These are phyloP conservation scores for Pogoniulus pusillus DNA, from an alignment of 2,797 vertebrate species.

Conservation along the genomic window DNA sequence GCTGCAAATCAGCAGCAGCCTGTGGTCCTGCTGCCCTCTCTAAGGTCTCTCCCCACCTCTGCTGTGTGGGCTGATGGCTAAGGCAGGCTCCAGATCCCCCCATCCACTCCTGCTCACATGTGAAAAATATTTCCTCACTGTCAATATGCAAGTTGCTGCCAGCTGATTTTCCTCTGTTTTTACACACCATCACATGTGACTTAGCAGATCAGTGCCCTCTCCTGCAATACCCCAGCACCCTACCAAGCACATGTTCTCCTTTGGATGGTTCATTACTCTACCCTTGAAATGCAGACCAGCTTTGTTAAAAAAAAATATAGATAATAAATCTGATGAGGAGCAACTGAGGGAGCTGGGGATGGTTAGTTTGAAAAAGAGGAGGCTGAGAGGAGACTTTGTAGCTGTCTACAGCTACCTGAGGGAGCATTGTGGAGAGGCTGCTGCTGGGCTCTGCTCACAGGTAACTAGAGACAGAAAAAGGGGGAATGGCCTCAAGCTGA, in stretches of 20 bases:
- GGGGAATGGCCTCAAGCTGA: too few relatives aligned
- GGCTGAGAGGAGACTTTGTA: too few relatives aligned
- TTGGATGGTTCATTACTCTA: background rate
- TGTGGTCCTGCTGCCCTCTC: background rate
- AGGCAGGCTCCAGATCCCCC: background rate
- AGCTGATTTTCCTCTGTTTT: background rate
- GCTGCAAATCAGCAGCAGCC: rapidly evolving
- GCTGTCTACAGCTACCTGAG: too few relatives aligned
- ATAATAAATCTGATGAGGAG: too few relatives aligned
- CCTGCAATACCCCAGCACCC: background rate
- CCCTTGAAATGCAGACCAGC: background rate
- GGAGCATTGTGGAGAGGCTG: too few relatives aligned
- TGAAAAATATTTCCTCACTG: background rate
- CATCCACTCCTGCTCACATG: rapidly evolving
- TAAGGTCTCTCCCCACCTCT: background rate
- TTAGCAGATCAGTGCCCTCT: background rate
- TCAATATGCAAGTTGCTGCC: background rate
- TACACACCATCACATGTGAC: background rate
- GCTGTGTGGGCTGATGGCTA: rapidly evolving
- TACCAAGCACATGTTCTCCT: background rate
- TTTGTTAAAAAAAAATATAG: background rate
- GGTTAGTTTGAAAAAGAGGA: too few relatives aligned
- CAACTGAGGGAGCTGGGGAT: too few relatives aligned
- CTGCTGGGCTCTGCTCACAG: too few relatives aligned
- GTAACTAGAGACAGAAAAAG: too few relatives aligned